These are phyloP conservation scores for Trididemnum nubilum DNA, from an alignment of 23 tunicate genomes.

Conservation along the genomic window DNA sequence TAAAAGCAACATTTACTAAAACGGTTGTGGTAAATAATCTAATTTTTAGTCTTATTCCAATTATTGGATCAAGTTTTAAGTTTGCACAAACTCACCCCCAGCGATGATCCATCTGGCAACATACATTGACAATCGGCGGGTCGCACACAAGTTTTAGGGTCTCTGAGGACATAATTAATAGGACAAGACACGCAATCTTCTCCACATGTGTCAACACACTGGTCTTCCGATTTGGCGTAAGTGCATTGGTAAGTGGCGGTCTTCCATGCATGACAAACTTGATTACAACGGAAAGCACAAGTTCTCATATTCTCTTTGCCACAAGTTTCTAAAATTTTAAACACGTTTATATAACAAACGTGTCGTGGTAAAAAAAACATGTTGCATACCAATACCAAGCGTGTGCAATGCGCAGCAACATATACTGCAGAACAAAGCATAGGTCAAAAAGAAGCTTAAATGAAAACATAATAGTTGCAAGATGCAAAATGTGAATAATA, in stretches of 20 bases:
- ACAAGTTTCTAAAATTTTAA: slow-evolving; percentile 56
- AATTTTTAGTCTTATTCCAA: too few species aligned
- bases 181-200: slow-evolving; percentile 93
- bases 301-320: slow-evolving; percentile 78
- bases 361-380: too few species aligned
- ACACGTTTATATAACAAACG: too few species aligned
- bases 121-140: slow-evolving; percentile 93
- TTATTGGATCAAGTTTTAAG: too few species aligned
- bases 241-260: slow-evolving; percentile 89
- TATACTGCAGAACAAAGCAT: too few species aligned
- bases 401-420: too few species aligned
- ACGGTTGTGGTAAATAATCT: too few species aligned
- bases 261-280: slow-evolving; percentile 91
- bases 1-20: too few species aligned
- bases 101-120: slow-evolving; percentile 87
- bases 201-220: slow-evolving; percentile 96
- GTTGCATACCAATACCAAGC: too few species aligned
- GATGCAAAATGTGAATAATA: too few species aligned
- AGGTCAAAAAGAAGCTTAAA: too few species aligned
- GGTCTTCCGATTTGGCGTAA: slow-evolving; percentile 44
- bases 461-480: too few species aligned
- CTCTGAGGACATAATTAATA: slow-evolving; percentile 84
- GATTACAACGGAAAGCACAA: slow-evolving; percentile 89
- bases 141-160: slow-evolving; percentile 88
- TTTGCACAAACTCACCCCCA: slow-evolving; percentile 96